Conservation (phyloP, 2,113 vertebrate species). For the Motacilla tschutschensis region DNA sequence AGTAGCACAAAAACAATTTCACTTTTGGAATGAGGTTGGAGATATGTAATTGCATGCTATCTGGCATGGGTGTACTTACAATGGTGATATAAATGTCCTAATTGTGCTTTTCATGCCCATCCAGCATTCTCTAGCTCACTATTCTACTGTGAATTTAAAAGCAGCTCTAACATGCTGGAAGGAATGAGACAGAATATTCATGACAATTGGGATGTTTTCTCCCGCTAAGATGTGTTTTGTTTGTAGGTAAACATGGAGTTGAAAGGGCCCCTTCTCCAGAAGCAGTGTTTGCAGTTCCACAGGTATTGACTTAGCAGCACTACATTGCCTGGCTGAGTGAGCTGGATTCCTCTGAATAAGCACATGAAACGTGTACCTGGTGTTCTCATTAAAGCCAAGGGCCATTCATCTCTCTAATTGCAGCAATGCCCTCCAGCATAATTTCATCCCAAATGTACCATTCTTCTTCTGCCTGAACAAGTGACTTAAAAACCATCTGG, state of each 20-base stretch:
- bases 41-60: neutral
- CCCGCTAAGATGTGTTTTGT: neutral
- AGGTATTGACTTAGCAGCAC: conserved; percentile 72
- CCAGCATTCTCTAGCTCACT: neutral
- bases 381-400: conserved; percentile 89
- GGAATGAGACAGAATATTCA: neutral
- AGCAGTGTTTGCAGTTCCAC: conserved; percentile 36
- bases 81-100: neutral
- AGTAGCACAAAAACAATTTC: neutral
- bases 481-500: conserved; percentile 76
- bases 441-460: conserved; percentile 81
- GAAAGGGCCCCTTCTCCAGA: conserved; percentile 16
- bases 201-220: neutral
- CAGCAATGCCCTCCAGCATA: conserved; percentile 86
- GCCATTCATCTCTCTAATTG: conserved; percentile 94
- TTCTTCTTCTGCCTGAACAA: conserved; percentile 75
- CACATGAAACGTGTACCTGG: conserved; percentile 79
- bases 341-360: conserved; percentile 79
- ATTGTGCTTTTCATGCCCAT: neutral
- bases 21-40: neutral
- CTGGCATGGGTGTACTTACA: neutral
- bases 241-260: conserved; percentile 41
- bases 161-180: neutral
- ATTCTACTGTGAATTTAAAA: conserved; percentile 35
- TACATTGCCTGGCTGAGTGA: conserved; percentile 67